Evolutionary conservation across 2,797 vertebrate species (phyloP).

Genomic region (Halcyon chelicuti): DNA sequence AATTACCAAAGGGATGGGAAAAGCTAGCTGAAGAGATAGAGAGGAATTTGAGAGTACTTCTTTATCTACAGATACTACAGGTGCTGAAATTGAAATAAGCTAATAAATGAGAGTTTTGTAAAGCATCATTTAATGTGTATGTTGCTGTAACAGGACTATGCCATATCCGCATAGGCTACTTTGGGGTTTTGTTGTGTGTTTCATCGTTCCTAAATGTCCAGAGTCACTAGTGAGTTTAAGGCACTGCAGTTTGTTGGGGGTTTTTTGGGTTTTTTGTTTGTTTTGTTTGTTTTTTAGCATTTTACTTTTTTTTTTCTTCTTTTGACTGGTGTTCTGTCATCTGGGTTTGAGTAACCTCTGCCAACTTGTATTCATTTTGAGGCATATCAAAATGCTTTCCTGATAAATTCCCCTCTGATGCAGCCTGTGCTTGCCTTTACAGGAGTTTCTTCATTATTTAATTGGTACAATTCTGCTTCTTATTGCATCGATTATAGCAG

Average conservation of each 20-base stretch:
- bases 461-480: constrained; percentile 88
- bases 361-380: background rate
- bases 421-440: constrained; percentile 35
- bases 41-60: background rate
- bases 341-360: background rate
- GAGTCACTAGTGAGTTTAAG: background rate
- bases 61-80: background rate
- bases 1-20: background rate
- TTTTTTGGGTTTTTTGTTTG: too few relatives aligned
- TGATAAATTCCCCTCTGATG: background rate
- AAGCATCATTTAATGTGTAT: background rate
- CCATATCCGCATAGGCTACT: background rate
- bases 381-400: background rate
- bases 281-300: too few relatives aligned
- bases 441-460: constrained; percentile 95
- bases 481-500: constrained; percentile 88
- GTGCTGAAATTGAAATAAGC: background rate
- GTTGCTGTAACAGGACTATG: background rate
- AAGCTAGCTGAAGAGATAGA: background rate
- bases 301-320: background rate
- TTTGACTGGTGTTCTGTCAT: background rate
- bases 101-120: background rate
- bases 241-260: background rate
- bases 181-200: background rate
- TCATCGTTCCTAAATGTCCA: background rate